phyloP scores from a whole-genome alignment of 2,113 vertebrate species.

The Sturnira hondurensis region DNA sequence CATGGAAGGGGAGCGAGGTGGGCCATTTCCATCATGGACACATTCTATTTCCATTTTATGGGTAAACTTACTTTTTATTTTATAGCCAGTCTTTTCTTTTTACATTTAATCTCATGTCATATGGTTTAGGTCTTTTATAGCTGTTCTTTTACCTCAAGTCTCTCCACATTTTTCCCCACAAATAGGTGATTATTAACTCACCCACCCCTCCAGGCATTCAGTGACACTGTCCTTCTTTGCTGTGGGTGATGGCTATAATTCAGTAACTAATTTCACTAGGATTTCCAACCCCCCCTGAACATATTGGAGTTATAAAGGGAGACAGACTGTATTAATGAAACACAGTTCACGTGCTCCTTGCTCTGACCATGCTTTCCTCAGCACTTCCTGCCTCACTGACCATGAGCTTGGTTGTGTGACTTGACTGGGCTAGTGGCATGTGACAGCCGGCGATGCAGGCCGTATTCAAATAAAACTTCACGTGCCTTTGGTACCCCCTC shows the following conservation, averaged over 20 bases:
- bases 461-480: neutral
- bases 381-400: neutral
- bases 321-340: neutral
- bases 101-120: neutral
- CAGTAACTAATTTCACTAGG: neutral
- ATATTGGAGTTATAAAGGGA: neutral
- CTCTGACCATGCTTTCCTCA: neutral
- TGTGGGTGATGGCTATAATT: neutral
- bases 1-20: neutral
- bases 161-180: neutral
- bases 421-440: neutral
- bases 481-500: neutral
- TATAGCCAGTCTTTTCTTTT: neutral
- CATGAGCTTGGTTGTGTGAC: neutral
- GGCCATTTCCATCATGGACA: neutral
- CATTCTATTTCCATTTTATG: neutral
- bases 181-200: neutral
- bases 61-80: neutral
- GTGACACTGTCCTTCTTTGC: neutral
- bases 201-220: neutral
- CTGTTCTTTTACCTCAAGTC: neutral
- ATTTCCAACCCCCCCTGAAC: neutral
- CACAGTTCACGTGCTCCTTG: neutral
- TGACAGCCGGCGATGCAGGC: neutral
- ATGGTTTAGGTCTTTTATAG: neutral